phyloP scores from a whole-genome alignment of 1,140 invertebrate genomes.

The Drosophila varians region DNA sequence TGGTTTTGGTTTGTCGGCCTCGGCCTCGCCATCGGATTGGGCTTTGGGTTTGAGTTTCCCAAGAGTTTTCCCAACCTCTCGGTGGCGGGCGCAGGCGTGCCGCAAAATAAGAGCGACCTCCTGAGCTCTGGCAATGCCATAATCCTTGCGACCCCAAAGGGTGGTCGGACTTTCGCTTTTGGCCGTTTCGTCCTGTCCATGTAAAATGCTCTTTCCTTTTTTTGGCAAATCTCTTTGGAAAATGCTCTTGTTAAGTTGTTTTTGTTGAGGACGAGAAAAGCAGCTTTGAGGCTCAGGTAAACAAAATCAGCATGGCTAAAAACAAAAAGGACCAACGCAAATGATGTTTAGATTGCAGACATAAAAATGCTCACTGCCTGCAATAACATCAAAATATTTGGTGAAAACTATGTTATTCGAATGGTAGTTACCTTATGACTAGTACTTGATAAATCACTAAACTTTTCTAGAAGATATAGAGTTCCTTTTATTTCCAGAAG shows the following conservation, averaged over 20 bases:
- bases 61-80: slow-evolving; percentile 17
- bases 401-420: not conserved
- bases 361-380: slow-evolving; percentile 61
- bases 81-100: slow-evolving; percentile 27
- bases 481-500: not conserved
- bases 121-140: slow-evolving; percentile 10
- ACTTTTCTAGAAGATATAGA: not conserved
- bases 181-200: slow-evolving; percentile 12
- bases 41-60: slow-evolving; percentile 24
- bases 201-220: not conserved
- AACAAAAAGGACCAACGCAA: slow-evolving; percentile 78
- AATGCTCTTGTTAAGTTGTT: slow-evolving; percentile 16
- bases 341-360: slow-evolving; percentile 80
- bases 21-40: slow-evolving; percentile 5
- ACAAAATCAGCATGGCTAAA: slow-evolving; percentile 75
- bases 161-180: slow-evolving; percentile 51
- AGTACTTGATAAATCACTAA: not conserved
- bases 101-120: slow-evolving; percentile 16
- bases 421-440: not conserved
- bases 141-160: slow-evolving; percentile 12
- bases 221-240: slow-evolving; percentile 19
- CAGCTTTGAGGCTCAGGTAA: slow-evolving; percentile 68
- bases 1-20: slow-evolving; percentile 1
- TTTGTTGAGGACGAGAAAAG: not conserved
- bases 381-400: slow-evolving; percentile 19